These are phyloP conservation scores for Bhutanitis thaidina DNA, from an alignment of 2,888 invertebrate genomes.

Conservation along the genomic window DNA sequence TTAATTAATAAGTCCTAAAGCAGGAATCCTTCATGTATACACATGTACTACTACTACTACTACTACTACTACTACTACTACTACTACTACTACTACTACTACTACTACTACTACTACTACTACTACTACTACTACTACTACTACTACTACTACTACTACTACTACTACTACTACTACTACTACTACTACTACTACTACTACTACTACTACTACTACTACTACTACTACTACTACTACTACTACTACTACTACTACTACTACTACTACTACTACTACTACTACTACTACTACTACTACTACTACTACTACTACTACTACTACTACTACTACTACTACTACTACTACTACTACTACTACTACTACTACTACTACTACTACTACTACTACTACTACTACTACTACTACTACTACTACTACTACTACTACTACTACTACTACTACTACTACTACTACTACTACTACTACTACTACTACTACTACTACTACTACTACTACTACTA, in stretches of 20 bases:
- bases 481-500: neutral
- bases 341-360: neutral
- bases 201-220: neutral
- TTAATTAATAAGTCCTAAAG: too few relatives aligned
- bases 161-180: neutral
- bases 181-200: neutral
- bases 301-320: neutral
- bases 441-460: neutral
- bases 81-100: neutral
- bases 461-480: neutral
- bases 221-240: neutral
- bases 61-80: neutral
- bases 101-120: neutral
- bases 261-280: neutral
- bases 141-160: neutral
- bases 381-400: neutral
- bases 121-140: neutral
- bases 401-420: neutral
- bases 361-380: neutral
- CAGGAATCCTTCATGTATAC: too few relatives aligned
- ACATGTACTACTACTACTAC: neutral
- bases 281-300: neutral
- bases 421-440: neutral
- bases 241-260: neutral
- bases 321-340: neutral